These are phyloP conservation scores for Lethocerus indicus DNA, from an alignment of 1,140 invertebrate genomes.

Conservation along the genomic window DNA sequence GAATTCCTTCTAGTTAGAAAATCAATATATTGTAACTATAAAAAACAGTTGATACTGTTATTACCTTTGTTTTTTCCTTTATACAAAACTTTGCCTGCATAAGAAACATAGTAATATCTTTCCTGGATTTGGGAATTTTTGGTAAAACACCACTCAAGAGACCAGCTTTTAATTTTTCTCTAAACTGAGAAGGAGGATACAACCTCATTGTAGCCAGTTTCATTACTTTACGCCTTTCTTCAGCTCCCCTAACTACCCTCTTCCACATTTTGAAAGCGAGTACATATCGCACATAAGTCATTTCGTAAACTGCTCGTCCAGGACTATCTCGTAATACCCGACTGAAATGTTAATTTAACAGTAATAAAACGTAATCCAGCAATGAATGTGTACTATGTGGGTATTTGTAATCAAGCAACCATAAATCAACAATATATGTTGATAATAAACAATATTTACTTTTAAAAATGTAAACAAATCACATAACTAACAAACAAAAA, in stretches of 20 bases:
- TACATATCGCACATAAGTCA: constrained; percentile 17
- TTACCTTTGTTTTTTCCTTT: constrained; percentile 10
- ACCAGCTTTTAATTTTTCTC: constrained; percentile 3
- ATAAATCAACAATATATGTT: neutral
- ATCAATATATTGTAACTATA: neutral
- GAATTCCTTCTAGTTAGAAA: neutral
- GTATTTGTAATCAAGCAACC: neutral
- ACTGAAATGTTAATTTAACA: constrained; percentile 4
- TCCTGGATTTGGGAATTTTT: constrained; percentile 1
- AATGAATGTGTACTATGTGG: too few relatives aligned
- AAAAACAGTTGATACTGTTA: neutral
- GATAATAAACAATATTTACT: neutral
- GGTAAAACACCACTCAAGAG: constrained; percentile 9
- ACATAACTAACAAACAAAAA: neutral
- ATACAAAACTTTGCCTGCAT: constrained; percentile 11
- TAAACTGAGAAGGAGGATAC: constrained; percentile 9
- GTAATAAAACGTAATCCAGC: neutral
- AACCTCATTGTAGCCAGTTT: constrained; percentile 12
- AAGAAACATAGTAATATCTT: constrained; percentile 11
- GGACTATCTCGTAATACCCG: constrained; percentile 12
- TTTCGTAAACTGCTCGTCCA: constrained; percentile 2
- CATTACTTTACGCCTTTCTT: constrained; percentile 14
- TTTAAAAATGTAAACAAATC: neutral
- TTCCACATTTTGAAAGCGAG: constrained; percentile 20
- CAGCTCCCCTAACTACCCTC: constrained; percentile 7